phyloP scores from a whole-genome alignment of 2,888 invertebrate species.

The Mimumesa dahlbomi region DNA sequence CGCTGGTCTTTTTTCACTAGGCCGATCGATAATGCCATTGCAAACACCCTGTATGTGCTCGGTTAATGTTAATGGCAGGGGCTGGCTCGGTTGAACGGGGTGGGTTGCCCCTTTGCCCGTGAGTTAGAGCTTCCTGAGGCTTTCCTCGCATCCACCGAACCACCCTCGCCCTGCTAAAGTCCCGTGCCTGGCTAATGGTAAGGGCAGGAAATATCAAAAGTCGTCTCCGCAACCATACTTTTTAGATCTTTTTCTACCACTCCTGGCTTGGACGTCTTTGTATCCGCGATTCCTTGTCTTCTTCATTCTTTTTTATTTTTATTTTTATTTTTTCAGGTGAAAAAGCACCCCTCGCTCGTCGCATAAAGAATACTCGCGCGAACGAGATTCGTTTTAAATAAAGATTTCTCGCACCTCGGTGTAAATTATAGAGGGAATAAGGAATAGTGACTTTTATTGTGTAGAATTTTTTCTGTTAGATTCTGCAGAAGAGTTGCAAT shows the following conservation, averaged over 20 bases:
- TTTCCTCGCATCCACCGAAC: conserved; percentile 67
- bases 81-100: conserved; percentile 62
- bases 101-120: conserved; percentile 69
- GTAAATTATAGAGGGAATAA: no score
- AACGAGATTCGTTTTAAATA: no score
- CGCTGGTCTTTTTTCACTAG: conserved; percentile 66
- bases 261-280: neutral
- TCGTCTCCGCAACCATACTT: conserved; percentile 51
- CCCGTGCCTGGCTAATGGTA: conserved; percentile 65
- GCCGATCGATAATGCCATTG: conserved; percentile 70
- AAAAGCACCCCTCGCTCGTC: no score
- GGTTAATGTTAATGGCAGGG: conserved; percentile 75
- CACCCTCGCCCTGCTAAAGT: conserved; percentile 45
- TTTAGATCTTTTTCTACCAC: conserved; percentile 27
- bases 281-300: neutral
- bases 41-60: conserved; percentile 70
- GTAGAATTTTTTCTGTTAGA: no score
- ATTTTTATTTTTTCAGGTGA: no score
- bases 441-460: no score
- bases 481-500: no score
- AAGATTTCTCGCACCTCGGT: no score
- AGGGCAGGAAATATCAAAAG: conserved; percentile 73
- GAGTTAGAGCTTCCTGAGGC: conserved; percentile 76
- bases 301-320: neutral
- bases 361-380: no score